phyloP scores from a whole-genome alignment of 1,140 invertebrate species.

The Pogonus chalceus region DNA sequence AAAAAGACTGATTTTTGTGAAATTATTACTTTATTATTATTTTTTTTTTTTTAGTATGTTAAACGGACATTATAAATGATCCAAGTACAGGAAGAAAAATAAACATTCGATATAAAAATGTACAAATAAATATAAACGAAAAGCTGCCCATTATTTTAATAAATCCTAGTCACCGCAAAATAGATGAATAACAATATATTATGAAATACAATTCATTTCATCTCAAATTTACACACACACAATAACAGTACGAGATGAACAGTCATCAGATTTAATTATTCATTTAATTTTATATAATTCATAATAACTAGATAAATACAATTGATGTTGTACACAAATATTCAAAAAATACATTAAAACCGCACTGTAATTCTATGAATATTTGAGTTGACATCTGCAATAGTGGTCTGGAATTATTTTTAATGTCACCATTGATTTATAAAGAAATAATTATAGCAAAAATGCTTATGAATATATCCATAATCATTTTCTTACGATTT shows the following conservation, averaged over 20 bases:
- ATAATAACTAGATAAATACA: no score
- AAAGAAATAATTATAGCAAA: no score
- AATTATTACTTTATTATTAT: not conserved
- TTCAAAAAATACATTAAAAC: no score
- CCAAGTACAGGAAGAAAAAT: slow-evolving; percentile 4
- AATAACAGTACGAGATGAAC: slow-evolving; percentile 5
- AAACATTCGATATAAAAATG: slow-evolving; percentile 7
- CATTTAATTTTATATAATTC: no score
- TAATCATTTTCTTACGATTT: no score
- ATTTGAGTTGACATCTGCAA: no score
- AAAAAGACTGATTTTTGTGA: slow-evolving; percentile 12
- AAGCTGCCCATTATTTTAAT: not conserved
- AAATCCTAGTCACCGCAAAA: slow-evolving; percentile 2
- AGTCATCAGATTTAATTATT: not conserved
- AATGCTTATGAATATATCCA: no score
- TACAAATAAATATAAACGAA: slow-evolving; percentile 7
- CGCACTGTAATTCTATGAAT: no score
- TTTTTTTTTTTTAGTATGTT: slow-evolving; percentile 8
- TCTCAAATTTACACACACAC: slow-evolving; percentile 4
- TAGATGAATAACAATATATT: slow-evolving; percentile 1
- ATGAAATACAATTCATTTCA: slow-evolving; percentile 2
- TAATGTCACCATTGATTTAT: no score
- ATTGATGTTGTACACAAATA: no score
- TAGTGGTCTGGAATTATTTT: no score
- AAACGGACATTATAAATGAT: slow-evolving; percentile 8